These are phyloP conservation scores for Drosophila gunungcola DNA, from an alignment of 1,140 invertebrate genomes.

Conservation along the genomic window DNA sequence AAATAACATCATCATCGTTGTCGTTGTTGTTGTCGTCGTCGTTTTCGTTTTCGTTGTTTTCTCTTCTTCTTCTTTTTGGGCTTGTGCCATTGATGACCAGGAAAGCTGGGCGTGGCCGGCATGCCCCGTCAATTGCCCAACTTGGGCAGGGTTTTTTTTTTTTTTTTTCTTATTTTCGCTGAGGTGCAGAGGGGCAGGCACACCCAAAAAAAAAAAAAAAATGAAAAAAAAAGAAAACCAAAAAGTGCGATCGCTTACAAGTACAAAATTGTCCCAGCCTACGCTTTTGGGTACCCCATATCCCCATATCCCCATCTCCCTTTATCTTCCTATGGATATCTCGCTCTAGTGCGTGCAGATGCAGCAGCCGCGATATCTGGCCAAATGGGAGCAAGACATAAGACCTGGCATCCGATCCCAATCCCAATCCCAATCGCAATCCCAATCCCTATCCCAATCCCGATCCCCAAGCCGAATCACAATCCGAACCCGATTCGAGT, in stretches of 20 bases:
- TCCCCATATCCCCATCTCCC: conserved; percentile 26
- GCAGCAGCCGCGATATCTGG: conserved; percentile 41
- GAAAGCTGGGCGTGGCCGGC: conserved; percentile 75
- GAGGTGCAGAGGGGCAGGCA: conserved; percentile 16
- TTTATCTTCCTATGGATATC: conserved; percentile 1
- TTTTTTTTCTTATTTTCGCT: conserved; percentile 4
- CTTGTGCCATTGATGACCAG: conserved; percentile 78
- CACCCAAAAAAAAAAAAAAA: conserved; percentile 43
- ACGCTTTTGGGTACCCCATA: conserved; percentile 49
- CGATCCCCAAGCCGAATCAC: background rate
- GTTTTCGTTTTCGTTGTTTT: conserved; percentile 27
- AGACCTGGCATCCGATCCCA: conserved; percentile 4
- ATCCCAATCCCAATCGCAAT: conserved; percentile 4
- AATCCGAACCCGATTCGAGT: conserved; percentile 36
- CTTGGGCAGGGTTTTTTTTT: conserved; percentile 57
- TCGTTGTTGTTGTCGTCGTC: conserved; percentile 48
- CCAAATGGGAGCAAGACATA: conserved; percentile 78
- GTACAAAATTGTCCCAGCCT: conserved; percentile 78
- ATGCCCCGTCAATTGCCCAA: conserved; percentile 75
- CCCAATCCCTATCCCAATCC: background rate
- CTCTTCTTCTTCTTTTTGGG: conserved; percentile 6
- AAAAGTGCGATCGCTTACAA: conserved; percentile 80
- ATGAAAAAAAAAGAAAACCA: conserved; percentile 23
- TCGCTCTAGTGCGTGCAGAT: conserved; percentile 58
- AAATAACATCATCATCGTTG: conserved; percentile 64